phyloP scores from a whole-genome alignment of 2,888 invertebrate genomes.

The Tenthredo notha region DNA sequence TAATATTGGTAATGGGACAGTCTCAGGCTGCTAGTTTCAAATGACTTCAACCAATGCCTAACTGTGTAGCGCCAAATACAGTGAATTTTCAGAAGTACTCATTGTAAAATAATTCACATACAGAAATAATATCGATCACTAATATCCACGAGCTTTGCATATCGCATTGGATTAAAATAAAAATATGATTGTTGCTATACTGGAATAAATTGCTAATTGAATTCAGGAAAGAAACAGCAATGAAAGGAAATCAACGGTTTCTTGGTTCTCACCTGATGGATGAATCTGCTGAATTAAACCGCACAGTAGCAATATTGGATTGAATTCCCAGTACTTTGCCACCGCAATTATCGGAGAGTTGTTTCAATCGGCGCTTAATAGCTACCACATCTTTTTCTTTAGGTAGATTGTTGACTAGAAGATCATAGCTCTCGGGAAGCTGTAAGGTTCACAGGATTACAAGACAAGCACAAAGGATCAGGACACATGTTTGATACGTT shows the following conservation, averaged over 20 bases:
- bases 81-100: neutral
- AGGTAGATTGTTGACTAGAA: conserved; percentile 86
- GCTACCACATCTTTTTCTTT: conserved; percentile 79
- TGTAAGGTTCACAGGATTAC: conserved; percentile 60
- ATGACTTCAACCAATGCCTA: neutral
- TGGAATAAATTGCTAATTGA: neutral
- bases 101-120: neutral
- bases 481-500: neutral
- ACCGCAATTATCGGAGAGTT: conserved; percentile 90
- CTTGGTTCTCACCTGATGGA: conserved; percentile 83
- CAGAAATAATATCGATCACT: neutral
- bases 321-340: conserved; percentile 86
- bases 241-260: neutral
- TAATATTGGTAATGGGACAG: conserved; percentile 12
- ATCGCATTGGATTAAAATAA: neutral
- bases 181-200: neutral
- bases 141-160: neutral
- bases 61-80: neutral
- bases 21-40: neutral
- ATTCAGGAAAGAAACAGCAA: neutral
- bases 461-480: conserved; percentile 33
- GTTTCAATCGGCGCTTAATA: conserved; percentile 82
- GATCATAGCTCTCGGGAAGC: conserved; percentile 79
- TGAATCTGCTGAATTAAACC: conserved; percentile 86
- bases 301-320: conserved; percentile 83